Base-by-base conservation (phyloP, 2,113 vertebrate genomes). In the Cromileptes altivelis region DNA sequence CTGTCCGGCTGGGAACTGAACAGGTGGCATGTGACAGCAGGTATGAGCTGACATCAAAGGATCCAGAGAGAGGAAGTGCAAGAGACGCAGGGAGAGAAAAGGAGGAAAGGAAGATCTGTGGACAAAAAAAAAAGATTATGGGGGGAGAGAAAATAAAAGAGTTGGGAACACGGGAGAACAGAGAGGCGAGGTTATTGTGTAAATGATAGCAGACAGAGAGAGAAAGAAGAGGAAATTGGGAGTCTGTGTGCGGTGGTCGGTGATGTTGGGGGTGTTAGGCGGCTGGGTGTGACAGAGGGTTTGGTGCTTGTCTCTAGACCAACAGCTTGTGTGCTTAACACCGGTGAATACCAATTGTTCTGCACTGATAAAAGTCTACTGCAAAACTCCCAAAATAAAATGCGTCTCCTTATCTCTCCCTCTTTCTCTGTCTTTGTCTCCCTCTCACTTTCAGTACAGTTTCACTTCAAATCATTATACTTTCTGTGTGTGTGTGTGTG, bases 11-110 rank as follows among this genome's bases (percentile, higher is more conserved):
- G 91, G 85, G 86, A 85, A 60, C 79, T 80, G 88, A 93, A 92
- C 93, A 94, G 93, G 92, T 94, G 93, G 92, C 88, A 90, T 78
- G 75, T 92, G 91, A 93, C 93, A 93, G 93, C 90, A 92, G 93
- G 89, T 87, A 89, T 86, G 91, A 88, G 90, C 87, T 57, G 75
- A 91, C 92, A 90, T 94, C 92, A 93, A 93, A 92, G 91, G 84
- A 76, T 84, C 65, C 53, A 58, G 76, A 81, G 80, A 82, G 77
- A 70, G 70, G 74, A 81, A 62, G 82, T 33, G 18, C 15, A 18
- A 74, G 65, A 67, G 77, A 73, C 64, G 9, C 64, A 75, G 53
- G 25, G 40, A 75, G 68, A 78, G 77, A 81, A 74, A 57, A 62
- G 37, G 52, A 1, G 45, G 45, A 62, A 50, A 76, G 40, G 82